phyloP scores from a whole-genome alignment of 2,797 vertebrate genomes.

The Taeniopygia guttata region DNA sequence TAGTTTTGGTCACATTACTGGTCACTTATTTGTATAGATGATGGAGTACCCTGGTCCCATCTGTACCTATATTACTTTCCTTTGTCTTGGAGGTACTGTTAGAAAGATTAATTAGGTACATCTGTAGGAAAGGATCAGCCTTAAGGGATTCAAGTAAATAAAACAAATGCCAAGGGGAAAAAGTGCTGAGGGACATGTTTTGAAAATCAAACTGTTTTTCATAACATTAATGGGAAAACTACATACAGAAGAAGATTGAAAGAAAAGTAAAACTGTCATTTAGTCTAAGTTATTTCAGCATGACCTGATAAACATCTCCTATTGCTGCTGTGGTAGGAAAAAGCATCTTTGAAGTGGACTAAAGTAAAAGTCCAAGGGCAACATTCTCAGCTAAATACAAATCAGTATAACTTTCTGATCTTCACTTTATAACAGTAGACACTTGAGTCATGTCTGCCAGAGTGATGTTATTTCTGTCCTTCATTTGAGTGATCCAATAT shows the following conservation, averaged over 20 bases:
- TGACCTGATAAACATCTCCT: slow-evolving; percentile 1
- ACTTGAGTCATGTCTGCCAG: neutral
- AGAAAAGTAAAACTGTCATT: slow-evolving; percentile 13
- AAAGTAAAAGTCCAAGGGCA: neutral
- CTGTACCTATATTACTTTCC: slow-evolving; percentile 69
- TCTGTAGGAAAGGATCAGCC: slow-evolving; percentile 47
- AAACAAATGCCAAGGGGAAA: slow-evolving; percentile 23
- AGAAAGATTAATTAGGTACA: slow-evolving; percentile 71
- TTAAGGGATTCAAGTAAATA: slow-evolving; percentile 46
- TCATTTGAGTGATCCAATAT: neutral
- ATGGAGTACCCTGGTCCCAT: slow-evolving; percentile 63
- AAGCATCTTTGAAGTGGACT: neutral
- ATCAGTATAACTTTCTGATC: neutral
- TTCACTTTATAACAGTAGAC: neutral
- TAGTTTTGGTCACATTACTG: slow-evolving; percentile 68
- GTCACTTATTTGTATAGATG: slow-evolving; percentile 63
- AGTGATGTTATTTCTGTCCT: neutral
- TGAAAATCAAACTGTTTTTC: slow-evolving; percentile 46
- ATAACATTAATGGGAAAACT: slow-evolving; percentile 25
- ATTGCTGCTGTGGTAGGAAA: neutral
- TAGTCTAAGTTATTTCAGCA: slow-evolving; percentile 42
- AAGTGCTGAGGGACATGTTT: slow-evolving; percentile 17
- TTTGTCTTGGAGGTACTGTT: slow-evolving; percentile 65
- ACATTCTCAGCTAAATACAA: neutral
- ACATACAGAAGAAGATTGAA: neutral